phyloP scores from a whole-genome alignment of 2,888 invertebrate genomes.

The Deilephila elpenor region DNA sequence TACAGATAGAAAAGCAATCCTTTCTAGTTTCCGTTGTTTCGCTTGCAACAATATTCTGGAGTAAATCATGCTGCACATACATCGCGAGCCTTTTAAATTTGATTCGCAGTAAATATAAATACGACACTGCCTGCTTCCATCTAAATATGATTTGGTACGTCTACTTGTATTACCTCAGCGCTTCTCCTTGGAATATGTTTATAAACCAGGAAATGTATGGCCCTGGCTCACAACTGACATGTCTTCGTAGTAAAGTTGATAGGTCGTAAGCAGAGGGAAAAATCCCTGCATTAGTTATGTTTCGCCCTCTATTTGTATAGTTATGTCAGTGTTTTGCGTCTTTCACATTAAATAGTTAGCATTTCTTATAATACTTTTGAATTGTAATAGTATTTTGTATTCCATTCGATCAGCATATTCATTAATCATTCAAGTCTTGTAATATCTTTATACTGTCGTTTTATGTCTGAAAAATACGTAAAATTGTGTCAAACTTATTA shows the following conservation, averaged over 20 bases:
- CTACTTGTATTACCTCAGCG: slow-evolving; percentile 57
- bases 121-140: slow-evolving; percentile 45
- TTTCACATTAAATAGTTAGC: background rate
- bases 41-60: background rate
- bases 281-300: slow-evolving; percentile 39
- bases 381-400: too few species aligned
- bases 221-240: slow-evolving; percentile 52
- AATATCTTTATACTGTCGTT: background rate
- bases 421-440: too few species aligned
- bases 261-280: slow-evolving; percentile 49
- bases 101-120: slow-evolving; percentile 44
- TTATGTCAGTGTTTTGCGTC: too few species aligned
- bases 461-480: background rate
- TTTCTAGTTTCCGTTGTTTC: background rate
- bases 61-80: slow-evolving; percentile 1
- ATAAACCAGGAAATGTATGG: slow-evolving; percentile 65
- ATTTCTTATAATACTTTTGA: background rate
- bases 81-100: background rate
- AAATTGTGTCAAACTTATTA: background rate
- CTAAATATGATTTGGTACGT: slow-evolving; percentile 59
- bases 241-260: slow-evolving; percentile 54
- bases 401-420: too few species aligned
- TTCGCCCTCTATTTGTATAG: background rate
- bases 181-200: slow-evolving; percentile 60
- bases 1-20: background rate